Conservation (phyloP, 2,113 vertebrate genomes). For the Vidua macroura region DNA sequence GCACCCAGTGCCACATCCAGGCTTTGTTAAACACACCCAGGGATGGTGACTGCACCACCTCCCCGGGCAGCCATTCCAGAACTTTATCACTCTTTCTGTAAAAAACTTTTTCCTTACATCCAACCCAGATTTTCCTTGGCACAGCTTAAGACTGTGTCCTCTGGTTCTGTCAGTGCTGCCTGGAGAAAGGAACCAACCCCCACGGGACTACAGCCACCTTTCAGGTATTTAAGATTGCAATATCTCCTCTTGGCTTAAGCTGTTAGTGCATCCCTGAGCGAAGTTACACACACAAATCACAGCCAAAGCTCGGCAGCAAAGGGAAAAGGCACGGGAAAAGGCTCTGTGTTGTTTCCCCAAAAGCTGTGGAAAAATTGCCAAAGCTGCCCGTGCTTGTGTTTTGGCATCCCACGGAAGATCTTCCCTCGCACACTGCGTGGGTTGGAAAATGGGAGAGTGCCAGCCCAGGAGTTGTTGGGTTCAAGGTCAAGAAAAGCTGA, state of each 20-base stretch:
- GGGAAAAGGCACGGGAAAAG: background rate
- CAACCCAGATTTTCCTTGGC: rapidly evolving
- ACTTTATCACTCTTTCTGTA: too few relatives aligned
- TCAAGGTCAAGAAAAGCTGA: conserved; percentile 11
- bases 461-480: background rate
- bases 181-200: too few relatives aligned
- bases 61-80: background rate
- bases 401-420: background rate
- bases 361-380: background rate
- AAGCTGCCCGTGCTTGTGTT: background rate
- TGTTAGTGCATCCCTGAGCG: background rate
- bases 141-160: background rate
- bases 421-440: background rate
- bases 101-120: background rate
- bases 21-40: background rate
- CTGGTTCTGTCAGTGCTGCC: background rate
- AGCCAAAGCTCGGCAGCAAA: background rate
- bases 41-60: background rate
- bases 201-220: background rate
- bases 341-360: background rate
- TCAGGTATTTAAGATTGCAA: background rate
- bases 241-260: background rate
- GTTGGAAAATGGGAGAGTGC: background rate
- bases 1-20: background rate
- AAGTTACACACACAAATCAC: background rate